These are phyloP conservation scores for Archaeoteleia sp. DNA, from an alignment of 2,888 invertebrate species.

Conservation along the genomic window DNA sequence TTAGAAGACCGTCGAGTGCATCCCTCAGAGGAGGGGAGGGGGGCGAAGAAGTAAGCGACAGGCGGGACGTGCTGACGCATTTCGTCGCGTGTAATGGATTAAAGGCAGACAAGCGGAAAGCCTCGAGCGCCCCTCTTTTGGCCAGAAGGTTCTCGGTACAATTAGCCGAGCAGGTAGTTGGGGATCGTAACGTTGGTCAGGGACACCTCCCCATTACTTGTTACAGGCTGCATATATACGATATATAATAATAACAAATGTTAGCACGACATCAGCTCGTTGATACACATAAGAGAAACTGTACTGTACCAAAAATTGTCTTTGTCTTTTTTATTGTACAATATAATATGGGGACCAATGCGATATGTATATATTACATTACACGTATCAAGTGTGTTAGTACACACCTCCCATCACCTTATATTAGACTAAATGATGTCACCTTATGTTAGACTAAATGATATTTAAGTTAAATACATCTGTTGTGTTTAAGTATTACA, in stretches of 20 bases:
- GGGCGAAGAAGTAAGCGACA: neutral
- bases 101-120: constrained; percentile 25
- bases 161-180: constrained; percentile 4
- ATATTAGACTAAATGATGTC: too few relatives aligned
- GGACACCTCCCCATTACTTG: neutral
- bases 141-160: constrained; percentile 14
- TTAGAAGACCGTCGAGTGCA: too few relatives aligned
- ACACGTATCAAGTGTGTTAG: too few relatives aligned
- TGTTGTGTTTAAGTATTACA: too few relatives aligned
- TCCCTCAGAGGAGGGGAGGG: neutral
- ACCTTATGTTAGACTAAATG: too few relatives aligned
- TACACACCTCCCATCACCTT: too few relatives aligned
- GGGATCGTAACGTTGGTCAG: neutral
- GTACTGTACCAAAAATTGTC: too few relatives aligned
- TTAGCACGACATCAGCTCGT: neutral
- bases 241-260: neutral
- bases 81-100: constrained; percentile 26
- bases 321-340: too few relatives aligned
- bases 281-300: neutral
- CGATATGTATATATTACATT: too few relatives aligned
- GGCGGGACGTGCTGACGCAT: constrained; percentile 19
- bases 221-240: too few relatives aligned
- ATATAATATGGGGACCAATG: too few relatives aligned
- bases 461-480: too few relatives aligned
- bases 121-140: constrained; percentile 6